Conservation (phyloP, 2,797 vertebrate species). For the Notamacropus eugenii region DNA sequence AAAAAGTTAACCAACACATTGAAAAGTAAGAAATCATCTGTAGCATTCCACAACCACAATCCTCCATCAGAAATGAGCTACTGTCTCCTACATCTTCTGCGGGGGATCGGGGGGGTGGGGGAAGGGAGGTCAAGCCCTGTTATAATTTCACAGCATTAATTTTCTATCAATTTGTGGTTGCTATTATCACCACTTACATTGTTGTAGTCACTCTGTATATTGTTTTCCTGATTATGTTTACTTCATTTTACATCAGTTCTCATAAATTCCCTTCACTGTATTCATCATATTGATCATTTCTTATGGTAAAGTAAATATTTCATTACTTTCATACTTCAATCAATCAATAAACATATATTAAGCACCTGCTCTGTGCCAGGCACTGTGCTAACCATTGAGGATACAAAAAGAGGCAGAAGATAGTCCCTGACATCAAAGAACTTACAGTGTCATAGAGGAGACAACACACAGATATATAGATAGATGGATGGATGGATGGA, state of each 20-base stretch:
- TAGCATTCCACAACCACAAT: neutral
- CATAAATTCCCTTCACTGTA: no score
- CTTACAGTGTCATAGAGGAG: no score
- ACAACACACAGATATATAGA: no score
- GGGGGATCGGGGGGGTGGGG: no score
- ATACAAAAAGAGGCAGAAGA: neutral
- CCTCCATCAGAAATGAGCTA: neutral
- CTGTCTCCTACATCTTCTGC: neutral
- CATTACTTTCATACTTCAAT: neutral
- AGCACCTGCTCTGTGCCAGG: no score
- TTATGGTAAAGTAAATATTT: neutral
- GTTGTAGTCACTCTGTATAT: neutral
- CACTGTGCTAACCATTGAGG: neutral
- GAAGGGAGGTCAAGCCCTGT: neutral
- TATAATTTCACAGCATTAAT: neutral
- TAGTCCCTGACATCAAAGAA: neutral
- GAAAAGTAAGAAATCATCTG: neutral
- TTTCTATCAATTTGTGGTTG: neutral
- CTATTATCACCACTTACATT: no score
- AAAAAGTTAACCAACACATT: neutral
- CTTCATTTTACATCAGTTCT: no score
- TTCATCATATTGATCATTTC: no score
- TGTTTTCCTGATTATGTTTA: neutral
- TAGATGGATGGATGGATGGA: no score
- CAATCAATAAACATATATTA: neutral